phyloP scores from a whole-genome alignment of 2,797 vertebrate species.

The Rhinella marina region DNA sequence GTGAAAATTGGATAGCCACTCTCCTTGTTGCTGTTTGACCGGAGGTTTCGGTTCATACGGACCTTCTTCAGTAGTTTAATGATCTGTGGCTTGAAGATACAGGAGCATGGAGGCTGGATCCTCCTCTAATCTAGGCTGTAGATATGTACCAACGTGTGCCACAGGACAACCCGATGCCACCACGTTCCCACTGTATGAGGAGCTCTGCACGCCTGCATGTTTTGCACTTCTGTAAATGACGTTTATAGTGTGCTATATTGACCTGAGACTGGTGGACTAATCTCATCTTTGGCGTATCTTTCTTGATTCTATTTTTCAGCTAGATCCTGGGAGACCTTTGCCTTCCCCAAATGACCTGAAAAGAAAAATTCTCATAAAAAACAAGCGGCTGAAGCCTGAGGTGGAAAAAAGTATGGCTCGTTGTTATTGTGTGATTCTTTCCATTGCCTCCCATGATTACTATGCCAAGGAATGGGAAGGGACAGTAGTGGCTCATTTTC shows the following conservation, averaged over 20 bases:
- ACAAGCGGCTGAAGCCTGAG: slow-evolving; percentile 96
- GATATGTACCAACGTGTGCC: neutral
- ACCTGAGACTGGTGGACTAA: neutral
- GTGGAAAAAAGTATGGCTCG: slow-evolving; percentile 91
- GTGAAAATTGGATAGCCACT: too few species aligned
- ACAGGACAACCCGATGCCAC: neutral
- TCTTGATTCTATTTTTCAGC: slow-evolving; percentile 74
- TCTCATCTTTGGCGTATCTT: neutral
- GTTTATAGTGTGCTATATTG: neutral
- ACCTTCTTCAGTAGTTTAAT: too few species aligned
- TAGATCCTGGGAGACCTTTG: slow-evolving; percentile 86
- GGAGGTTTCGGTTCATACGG: too few species aligned
- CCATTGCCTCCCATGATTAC: neutral
- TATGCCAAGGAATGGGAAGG: neutral
- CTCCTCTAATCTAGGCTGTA: neutral
- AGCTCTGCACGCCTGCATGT: slow-evolving; percentile 9
- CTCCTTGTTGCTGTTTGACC: too few species aligned
- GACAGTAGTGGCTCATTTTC: neutral
- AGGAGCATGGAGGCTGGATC: too few species aligned
- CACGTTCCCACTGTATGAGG: neutral
- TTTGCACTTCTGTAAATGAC: slow-evolving; percentile 4
- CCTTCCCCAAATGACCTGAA: slow-evolving; percentile 95
- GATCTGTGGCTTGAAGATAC: too few species aligned
- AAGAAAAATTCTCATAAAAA: slow-evolving; percentile 98
- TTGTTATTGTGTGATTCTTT: neutral